Conservation (phyloP, 2,113 vertebrate species). For the Sclerurus mexicanus region DNA sequence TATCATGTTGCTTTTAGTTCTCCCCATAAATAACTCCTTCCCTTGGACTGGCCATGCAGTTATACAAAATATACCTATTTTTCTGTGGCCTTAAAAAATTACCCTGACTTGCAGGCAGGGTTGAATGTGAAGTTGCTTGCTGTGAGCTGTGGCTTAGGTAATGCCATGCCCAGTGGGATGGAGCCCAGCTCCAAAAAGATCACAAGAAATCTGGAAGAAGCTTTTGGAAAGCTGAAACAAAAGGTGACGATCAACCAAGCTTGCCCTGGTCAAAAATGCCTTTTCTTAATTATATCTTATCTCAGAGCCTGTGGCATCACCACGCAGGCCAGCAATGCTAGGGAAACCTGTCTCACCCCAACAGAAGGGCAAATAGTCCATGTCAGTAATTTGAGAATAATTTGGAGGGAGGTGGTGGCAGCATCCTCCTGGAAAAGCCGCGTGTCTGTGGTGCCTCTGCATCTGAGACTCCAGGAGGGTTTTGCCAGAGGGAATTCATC, state of each 20-base stretch:
- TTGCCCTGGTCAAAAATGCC: neutral
- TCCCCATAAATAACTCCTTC: neutral
- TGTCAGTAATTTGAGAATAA: neutral
- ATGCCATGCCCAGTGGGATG: neutral
- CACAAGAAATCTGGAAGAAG: neutral
- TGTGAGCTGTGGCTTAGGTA: neutral
- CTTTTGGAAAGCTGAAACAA: neutral
- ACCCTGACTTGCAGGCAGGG: neutral
- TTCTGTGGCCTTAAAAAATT: neutral
- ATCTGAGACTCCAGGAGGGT: neutral
- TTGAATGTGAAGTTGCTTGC: neutral
- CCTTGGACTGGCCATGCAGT: neutral
- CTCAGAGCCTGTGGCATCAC: neutral
- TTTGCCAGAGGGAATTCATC: neutral
- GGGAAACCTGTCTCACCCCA: neutral
- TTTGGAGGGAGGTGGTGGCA: neutral
- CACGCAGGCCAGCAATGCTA: accelerated
- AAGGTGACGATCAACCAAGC: accelerated
- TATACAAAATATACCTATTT: neutral
- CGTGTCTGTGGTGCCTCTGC: neutral
- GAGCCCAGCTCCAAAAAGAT: neutral
- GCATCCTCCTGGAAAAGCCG: neutral
- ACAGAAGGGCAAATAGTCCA: neutral
- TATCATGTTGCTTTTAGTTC: neutral
- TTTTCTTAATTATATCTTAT: neutral